Conservation (phyloP, 1,140 invertebrate species). For the Drosophila saltans region DNA sequence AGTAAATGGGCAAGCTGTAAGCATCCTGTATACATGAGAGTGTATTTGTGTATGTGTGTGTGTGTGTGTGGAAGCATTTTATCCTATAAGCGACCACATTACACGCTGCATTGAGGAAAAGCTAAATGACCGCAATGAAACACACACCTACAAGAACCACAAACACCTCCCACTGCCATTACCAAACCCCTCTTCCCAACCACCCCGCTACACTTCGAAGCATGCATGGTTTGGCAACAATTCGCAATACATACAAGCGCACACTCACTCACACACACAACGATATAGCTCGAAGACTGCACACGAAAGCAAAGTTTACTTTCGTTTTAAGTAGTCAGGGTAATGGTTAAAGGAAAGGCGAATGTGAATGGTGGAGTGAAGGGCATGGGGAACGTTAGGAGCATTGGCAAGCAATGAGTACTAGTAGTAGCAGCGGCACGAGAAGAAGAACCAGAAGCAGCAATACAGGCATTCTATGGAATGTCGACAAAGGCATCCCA, state of each 20-base stretch:
- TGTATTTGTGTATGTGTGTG: background rate
- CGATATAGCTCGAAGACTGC: conserved; percentile 47
- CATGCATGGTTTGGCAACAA: conserved; percentile 45
- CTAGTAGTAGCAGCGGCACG: conserved; percentile 44
- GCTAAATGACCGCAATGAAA: conserved; percentile 78
- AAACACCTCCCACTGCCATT: conserved; percentile 14
- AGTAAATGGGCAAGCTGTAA: conserved; percentile 7
- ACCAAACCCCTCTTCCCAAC: background rate
- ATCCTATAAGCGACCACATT: conserved; percentile 75
- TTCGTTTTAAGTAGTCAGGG: conserved; percentile 75
- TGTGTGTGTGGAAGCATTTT: conserved; percentile 42
- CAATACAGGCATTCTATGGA: conserved; percentile 39
- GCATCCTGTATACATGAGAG: background rate
- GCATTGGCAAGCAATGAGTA: conserved; percentile 34
- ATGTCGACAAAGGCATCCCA: conserved; percentile 59
- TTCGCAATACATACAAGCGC: conserved; percentile 39
- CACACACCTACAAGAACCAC: conserved; percentile 57
- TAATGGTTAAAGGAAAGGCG: background rate
- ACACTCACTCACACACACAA: conserved; percentile 28
- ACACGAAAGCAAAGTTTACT: conserved; percentile 73
- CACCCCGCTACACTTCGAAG: background rate
- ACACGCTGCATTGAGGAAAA: conserved; percentile 77
- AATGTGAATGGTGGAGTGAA: background rate
- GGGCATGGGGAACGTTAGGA: background rate
- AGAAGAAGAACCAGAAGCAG: background rate